Evolutionary conservation across 2,113 vertebrate genomes (phyloP).

Genomic region (Tachysurus fulvidraco): DNA sequence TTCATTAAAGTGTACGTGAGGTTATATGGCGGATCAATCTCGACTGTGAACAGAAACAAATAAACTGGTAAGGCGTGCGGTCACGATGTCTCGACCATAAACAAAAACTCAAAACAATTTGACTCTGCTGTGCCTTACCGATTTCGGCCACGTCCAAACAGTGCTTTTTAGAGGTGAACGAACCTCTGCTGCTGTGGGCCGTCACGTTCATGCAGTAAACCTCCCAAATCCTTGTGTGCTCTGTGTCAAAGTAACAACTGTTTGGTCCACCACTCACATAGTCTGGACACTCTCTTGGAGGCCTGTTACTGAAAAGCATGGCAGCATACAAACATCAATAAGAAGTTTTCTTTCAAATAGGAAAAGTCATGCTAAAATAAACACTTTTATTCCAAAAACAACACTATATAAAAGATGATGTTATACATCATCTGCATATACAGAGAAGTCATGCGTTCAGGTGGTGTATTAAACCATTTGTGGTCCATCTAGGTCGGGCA

Average conservation of each 20-base stretch:
- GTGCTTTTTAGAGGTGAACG: slow-evolving; percentile 65
- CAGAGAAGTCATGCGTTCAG: neutral
- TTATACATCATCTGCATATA: neutral
- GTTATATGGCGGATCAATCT: slow-evolving; percentile 73
- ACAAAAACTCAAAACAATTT: neutral
- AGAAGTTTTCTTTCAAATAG: neutral
- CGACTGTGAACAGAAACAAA: slow-evolving; percentile 57
- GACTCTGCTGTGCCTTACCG: slow-evolving; percentile 56
- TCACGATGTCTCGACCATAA: neutral
- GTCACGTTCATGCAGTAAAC: slow-evolving; percentile 74
- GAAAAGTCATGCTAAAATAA: neutral
- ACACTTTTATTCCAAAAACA: neutral
- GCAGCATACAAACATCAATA: neutral
- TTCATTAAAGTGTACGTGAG: slow-evolving; percentile 63
- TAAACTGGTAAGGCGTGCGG: neutral
- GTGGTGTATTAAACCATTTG: neutral
- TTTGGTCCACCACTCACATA: slow-evolving; percentile 63
- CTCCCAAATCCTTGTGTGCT: slow-evolving; percentile 72
- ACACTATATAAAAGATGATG: neutral
- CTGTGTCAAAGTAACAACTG: slow-evolving; percentile 75
- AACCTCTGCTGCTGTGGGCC: slow-evolving; percentile 54
- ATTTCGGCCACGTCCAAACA: slow-evolving; percentile 76
- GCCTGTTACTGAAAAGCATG: slow-evolving; percentile 55
- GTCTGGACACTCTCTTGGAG: slow-evolving; percentile 70
- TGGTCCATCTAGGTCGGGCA: neutral